These are phyloP conservation scores for Gallinago stenura DNA, from an alignment of 2,797 vertebrate species.

Conservation along the genomic window DNA sequence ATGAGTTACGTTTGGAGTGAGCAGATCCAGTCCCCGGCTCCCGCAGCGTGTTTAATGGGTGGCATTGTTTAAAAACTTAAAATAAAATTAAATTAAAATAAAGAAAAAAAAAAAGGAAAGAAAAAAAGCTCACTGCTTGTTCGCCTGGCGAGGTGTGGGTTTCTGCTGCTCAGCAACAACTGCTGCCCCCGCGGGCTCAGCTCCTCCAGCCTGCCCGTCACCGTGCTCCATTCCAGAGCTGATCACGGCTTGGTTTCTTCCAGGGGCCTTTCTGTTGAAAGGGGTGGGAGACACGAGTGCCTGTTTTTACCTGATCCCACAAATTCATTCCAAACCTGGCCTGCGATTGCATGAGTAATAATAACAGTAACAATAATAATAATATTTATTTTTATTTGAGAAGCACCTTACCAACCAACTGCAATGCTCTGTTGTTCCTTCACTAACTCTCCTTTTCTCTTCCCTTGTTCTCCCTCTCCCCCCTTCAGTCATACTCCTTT, in stretches of 20 bases:
- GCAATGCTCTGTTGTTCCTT: slow-evolving; percentile 77
- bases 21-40: slow-evolving; percentile 15
- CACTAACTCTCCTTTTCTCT: slow-evolving; percentile 74
- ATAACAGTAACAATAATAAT: slow-evolving; percentile 61
- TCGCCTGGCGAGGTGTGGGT: neutral
- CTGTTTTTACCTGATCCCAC: slow-evolving; percentile 74
- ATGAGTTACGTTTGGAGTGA: neutral
- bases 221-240: neutral
- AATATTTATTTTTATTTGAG: slow-evolving; percentile 69
- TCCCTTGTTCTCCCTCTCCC: slow-evolving; percentile 80
- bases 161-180: slow-evolving; percentile 23
- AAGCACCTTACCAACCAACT: slow-evolving; percentile 82
- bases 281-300: slow-evolving; percentile 72
- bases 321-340: slow-evolving; percentile 79
- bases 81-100: neutral
- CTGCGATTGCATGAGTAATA: slow-evolving; percentile 81
- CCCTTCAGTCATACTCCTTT: slow-evolving; percentile 59
- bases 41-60: neutral
- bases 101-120: neutral
- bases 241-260: slow-evolving; percentile 39
- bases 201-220: neutral
- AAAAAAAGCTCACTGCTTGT: neutral
- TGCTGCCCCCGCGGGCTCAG: neutral
- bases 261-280: slow-evolving; percentile 65
- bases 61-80: neutral